Conservation (phyloP, 2,888 invertebrate species). For the Xestia rhomboidea region DNA sequence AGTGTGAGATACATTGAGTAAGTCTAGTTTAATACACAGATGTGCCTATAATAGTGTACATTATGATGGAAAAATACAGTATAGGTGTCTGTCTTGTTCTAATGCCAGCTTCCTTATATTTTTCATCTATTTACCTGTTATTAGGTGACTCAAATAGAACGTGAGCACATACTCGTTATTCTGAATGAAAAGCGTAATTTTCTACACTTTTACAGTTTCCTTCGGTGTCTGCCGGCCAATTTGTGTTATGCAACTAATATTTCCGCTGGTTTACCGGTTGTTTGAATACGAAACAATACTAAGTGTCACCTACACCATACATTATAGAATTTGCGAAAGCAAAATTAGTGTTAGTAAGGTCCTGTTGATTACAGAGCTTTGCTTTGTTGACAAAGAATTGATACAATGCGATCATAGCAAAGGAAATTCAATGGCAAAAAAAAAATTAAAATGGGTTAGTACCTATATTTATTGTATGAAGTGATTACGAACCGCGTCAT, state of each 20-base stretch:
- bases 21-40: constrained; percentile 45
- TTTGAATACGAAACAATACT: constrained; percentile 46
- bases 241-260: constrained; percentile 49
- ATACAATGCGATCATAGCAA: not conserved
- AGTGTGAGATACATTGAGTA: constrained; percentile 41
- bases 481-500: constrained; percentile 52
- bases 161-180: constrained; percentile 27
- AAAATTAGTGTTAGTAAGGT: not conserved
- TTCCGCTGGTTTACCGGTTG: constrained; percentile 35
- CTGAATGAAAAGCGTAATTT: constrained; percentile 54
- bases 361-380: constrained; percentile 6
- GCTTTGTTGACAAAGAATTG: constrained; percentile 12
- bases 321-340: constrained; percentile 20
- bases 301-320: constrained; percentile 16
- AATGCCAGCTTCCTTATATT: constrained; percentile 50
- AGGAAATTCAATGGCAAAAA: constrained; percentile 4
- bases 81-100: constrained; percentile 34
- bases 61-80: constrained; percentile 64
- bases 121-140: constrained; percentile 61
- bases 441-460: not conserved
- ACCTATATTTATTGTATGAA: constrained; percentile 41
- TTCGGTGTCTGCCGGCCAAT: constrained; percentile 34
- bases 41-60: constrained; percentile 50
- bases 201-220: constrained; percentile 50
- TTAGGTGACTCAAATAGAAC: constrained; percentile 55